These are phyloP conservation scores for Acrocyrtus sp. DNA, from an alignment of 2,888 invertebrate species.

Conservation along the genomic window DNA sequence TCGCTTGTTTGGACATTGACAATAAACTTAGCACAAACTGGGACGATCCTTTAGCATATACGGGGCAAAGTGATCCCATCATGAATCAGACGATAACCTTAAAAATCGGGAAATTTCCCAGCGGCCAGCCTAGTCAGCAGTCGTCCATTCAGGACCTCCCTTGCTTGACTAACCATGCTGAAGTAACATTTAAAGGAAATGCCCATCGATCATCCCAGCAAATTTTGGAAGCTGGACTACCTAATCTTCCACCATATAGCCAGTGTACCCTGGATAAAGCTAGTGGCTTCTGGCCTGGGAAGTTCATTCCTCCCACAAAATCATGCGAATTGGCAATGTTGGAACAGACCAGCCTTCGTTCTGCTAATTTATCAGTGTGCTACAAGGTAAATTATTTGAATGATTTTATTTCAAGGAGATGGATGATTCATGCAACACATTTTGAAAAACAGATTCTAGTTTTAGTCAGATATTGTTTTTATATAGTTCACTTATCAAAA, in stretches of 20 bases:
- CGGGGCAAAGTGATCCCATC: slow-evolving; percentile 57
- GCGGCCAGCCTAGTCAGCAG: slow-evolving; percentile 24
- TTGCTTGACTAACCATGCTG: slow-evolving; percentile 49
- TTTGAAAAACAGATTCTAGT: no score
- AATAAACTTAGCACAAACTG: slow-evolving; percentile 22
- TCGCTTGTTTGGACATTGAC: slow-evolving; percentile 52
- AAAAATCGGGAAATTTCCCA: slow-evolving; percentile 47
- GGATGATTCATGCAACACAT: no score
- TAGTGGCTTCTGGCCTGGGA: slow-evolving; percentile 49
- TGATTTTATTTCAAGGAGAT: no score
- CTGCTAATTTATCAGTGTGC: slow-evolving; percentile 46
- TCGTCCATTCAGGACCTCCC: slow-evolving; percentile 44
- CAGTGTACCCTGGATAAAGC: slow-evolving; percentile 53
- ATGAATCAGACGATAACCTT: slow-evolving; percentile 47
- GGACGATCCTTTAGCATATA: slow-evolving; percentile 52
- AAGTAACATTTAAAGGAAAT: slow-evolving; percentile 44
- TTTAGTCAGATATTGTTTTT: no score
- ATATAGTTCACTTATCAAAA: no score
- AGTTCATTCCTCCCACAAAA: slow-evolving; percentile 54
- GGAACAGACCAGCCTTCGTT: slow-evolving; percentile 57
- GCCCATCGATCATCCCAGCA: slow-evolving; percentile 56
- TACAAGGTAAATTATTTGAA: slow-evolving; percentile 57
- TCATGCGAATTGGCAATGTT: slow-evolving; percentile 48
- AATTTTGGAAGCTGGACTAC: slow-evolving; percentile 28
- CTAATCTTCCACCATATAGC: slow-evolving; percentile 40